A percentile compares a stretch with the other conserved stretches of the same genome.
Conservation (phyloP, 2,888 invertebrate genomes). For the Rhodophaea formosa region DNA sequence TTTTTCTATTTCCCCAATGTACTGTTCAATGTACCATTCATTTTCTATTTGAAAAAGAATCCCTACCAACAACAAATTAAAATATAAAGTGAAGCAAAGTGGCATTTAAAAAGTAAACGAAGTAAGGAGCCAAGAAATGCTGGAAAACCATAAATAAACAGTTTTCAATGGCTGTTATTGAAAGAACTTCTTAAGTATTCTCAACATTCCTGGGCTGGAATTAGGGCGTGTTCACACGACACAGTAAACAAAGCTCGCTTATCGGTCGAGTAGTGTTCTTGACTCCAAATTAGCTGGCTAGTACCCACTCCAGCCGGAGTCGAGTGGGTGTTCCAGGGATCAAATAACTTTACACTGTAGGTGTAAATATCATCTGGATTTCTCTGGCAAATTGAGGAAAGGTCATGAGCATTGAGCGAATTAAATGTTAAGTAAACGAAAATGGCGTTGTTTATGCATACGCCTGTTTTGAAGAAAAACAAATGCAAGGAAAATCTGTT, state of each 20-base stretch:
- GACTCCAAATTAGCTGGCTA: slow-evolving; percentile 18
- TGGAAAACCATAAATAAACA: slow-evolving; percentile 3
- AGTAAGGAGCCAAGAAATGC: not conserved
- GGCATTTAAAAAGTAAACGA: not conserved
- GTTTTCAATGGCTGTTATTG: not conserved
- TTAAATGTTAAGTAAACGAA: not conserved
- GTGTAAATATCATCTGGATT: not conserved
- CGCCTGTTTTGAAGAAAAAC: not conserved
- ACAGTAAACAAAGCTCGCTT: slow-evolving; percentile 38
- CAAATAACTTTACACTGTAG: not conserved
- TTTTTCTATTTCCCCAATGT: no score
- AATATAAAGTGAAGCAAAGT: not conserved
- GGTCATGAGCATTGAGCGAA: not conserved
- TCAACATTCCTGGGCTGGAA: slow-evolving; percentile 36
- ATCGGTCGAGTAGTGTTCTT: slow-evolving; percentile 33
- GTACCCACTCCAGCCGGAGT: not conserved
- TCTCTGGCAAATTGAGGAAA: not conserved
- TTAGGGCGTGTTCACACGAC: slow-evolving; percentile 39
- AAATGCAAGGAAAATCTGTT: not conserved
- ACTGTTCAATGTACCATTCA: no score
- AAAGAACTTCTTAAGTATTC: slow-evolving; percentile 22
- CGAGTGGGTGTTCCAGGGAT: not conserved
- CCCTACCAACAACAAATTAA: no score
- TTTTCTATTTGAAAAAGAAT: no score
- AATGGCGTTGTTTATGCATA: not conserved